Base-by-base conservation (phyloP, 2,113 vertebrate genomes). In the Hoplias malabaricus region DNA sequence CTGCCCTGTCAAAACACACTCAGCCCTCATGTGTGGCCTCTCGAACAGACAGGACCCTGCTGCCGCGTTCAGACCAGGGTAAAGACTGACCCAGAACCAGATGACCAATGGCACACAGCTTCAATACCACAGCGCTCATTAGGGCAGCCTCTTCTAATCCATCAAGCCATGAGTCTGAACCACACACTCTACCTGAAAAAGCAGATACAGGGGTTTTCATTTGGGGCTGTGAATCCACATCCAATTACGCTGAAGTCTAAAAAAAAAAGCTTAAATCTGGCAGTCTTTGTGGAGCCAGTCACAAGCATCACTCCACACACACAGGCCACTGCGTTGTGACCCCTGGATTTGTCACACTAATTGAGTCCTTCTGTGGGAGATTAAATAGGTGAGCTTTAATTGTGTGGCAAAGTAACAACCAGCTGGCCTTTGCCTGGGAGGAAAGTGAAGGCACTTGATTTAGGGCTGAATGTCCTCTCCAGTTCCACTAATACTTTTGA, bases 161-260 rank as follows among this genome's bases (percentile, higher is more conserved):
- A 70, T 61, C 40, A 57, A 11, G 19, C 40, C 75, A 50, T 27
- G 70, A 75, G 57, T 53, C 69, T 69, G 79, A 79, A 70, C 13
- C 34, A 4, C 53, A 42, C 46, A 62, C 50, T 21, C 48, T 43
- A 54, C 67, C 57, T 81, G 80, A 86, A 86, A 87, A 82, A 89
- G 86, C 83, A 89, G 86, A 90, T 88, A 76, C 83, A 88, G 87
- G 88, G 87, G 63, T 71, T 88, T 92, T 82, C 86, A 83, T 78
- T 83, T 88, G 86, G 4, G 89, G 79, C 86, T 87, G 86, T 88
- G 89, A 86, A 89, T 82, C 88, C 85, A 86, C 86, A 89, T 86
- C 86, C 87, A 89, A 92, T 92, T 91, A 92, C 89, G 79, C 76
- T 83, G 87, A 88, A 86, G 88, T 88, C 88, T 84, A 89, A 88